Base-by-base conservation (phyloP, 2,888 invertebrate genomes). In the Hipparchia sbordonii region DNA sequence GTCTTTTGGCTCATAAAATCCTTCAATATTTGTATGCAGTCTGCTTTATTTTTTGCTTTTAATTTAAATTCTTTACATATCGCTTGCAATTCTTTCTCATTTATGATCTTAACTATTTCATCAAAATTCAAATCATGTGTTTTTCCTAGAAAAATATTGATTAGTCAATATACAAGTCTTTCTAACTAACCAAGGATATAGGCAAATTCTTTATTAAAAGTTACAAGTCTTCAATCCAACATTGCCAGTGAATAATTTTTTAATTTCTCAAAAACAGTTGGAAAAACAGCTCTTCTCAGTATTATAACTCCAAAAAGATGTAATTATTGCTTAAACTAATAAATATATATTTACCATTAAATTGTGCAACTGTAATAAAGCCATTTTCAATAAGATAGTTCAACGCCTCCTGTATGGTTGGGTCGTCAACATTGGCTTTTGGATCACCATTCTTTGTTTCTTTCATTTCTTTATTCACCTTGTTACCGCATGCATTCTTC, bases 41-140 rank as follows among this genome's bases (percentile, higher is more conserved):
- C 81, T 70, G 86, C 79, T 77, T 93, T 93, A 23, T 67, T 63
- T 1, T 82, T 82, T 48, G 80, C 81, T 72, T 87, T 89, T 3
- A 89, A 59, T 76, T 91, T 90, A 1, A 91, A 81, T 6, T 84
- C 82, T 76, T 91, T 90, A 76, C 91, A 91, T 70, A 93, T 83
- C 65, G 82, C 77, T 71, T 85, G 84, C 46, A 93, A 74, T 45
- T 93, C 91, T 6, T 83, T 81, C 52, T 76, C 76, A 75, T 83
- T 88, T 66, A 94, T 75, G 33, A 90, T 68, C 33, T 79, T 73
- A 6, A 81, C 76, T 68, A 79, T 82, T 9, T 88, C 85, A 74
- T 88, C 81, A 77, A 88, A 84, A 33, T 48, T 66, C n/a, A 79
- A 56, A 66, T 77, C 76, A 83, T 80, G 65, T 72, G 75, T 57